Evolutionary conservation across 2,113 vertebrate genomes (phyloP), one percentile per base, ranked within the genome.

Genomic region (Malurus alboscapulatus): DNA sequence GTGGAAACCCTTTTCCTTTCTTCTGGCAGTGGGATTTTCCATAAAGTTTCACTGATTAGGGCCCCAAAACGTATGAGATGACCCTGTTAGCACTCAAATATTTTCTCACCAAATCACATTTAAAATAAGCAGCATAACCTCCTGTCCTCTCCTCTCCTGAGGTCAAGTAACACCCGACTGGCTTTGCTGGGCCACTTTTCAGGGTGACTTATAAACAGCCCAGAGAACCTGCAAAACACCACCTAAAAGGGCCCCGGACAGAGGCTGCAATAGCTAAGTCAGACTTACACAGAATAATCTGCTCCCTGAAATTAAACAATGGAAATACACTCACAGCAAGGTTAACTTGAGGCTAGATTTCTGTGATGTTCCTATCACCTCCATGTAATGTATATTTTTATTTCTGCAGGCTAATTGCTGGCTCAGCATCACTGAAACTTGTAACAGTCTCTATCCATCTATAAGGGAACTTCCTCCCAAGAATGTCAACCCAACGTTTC

Each of bases 211-310:
- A 78, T 16, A 27, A 67, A 82, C 0, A 68, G 55, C 42, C 30
- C 42, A 30, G 47, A 62, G 65, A 69, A 76, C 22, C 47, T 32
- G 29, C 44, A 62, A 44, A 80, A 15, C 10, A 6, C 8, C 5
- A 3, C 7, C 59, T 40, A 18, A 27, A 82, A 79, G 61, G 6
- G 14, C 15, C 61, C 51, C 24, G 42, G 51, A 32, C 42, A 62
- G 30, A 65, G 7, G 34, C 0, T 34, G 14, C 38, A 42, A 21
- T 3, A 72, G 62, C 2, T 1, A 51, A 40, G 5, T n/a, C 36
- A 22, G 24, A 54, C 32, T 79, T 40, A 47, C 3, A 1, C 15
- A 44, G 26, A 80, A 78, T 32, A 30, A 75, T 14, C 45, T 48
- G 24, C 27, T 78, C 30, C 45, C 57, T 76, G 44, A 55, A 92